These are phyloP conservation scores for Plectrocnemia conspersa DNA, from an alignment of 1,140 invertebrate genomes.

Conservation along the genomic window DNA sequence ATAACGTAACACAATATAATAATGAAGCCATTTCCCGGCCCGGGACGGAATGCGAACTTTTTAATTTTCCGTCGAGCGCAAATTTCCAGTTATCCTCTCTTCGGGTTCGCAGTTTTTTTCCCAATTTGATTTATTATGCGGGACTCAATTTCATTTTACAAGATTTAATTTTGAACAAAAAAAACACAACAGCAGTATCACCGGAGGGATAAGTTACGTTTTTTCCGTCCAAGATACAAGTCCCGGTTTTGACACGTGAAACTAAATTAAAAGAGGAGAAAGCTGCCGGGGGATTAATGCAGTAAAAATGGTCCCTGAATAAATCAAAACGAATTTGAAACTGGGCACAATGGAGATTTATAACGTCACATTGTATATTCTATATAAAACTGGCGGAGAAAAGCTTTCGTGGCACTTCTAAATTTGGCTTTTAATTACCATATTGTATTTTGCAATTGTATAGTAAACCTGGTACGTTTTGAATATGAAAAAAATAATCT, in stretches of 20 bases:
- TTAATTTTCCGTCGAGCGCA: constrained; percentile 11
- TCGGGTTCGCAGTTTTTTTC: constrained; percentile 11
- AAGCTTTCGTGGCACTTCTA: no score
- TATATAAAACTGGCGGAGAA: no score
- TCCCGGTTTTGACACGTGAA: neutral
- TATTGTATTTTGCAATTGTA: no score
- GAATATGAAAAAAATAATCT: no score
- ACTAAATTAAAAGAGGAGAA: constrained; percentile 3
- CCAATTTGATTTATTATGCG: constrained; percentile 19
- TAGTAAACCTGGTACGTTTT: no score
- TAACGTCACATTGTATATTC: no score
- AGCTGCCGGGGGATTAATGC: neutral
- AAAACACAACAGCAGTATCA: neutral
- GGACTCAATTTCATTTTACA: constrained; percentile 21
- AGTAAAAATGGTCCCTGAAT: neutral
- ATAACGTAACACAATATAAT: no score
- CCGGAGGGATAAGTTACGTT: neutral
- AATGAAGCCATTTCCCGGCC: neutral
- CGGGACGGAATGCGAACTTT: constrained; percentile 8
- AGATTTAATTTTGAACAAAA: constrained; percentile 21
- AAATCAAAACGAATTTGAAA: no score
- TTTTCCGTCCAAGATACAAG: neutral
- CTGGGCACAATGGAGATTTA: no score
- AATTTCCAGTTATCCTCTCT: constrained; percentile 2
- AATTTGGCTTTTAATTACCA: no score